Evolutionary conservation across 2,888 invertebrate genomes (phyloP), one percentile per base, ranked within the genome.

Genomic region (Phlogophora meticulosa): DNA sequence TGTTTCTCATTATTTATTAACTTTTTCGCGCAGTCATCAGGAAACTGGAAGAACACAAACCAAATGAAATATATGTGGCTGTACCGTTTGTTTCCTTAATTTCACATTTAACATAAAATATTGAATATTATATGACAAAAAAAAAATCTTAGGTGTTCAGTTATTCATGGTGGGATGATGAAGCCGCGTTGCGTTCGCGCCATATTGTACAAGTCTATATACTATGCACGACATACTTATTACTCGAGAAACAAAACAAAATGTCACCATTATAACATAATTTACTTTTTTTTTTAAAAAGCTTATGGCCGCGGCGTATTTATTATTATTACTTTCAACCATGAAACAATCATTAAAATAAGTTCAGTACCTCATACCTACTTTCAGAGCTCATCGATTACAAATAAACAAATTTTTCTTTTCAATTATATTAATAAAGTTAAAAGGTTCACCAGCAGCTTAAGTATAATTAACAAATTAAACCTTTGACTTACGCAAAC

Each of bases 111-210:
- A 42, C 11, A 45, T 34, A 7, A 40, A 36, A 11, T 42, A 9
- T 45, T 36, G 17, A 58, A 55, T 53, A 48, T 46, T 46, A 46
- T 48, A 4, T 15, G 3, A 42, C 51, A 59, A 36, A 20, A 34
- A 49, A 22, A 20, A n/a, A n/a, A n/a, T n/a, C 15, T 56, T 28
- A 51, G 10, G 13, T 70, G 70, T 76, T 76, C 60, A 70, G 43
- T 57, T 70, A 70, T 76, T 65, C 60, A 64, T 40, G 24, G 5
- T 36, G 17, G 10, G 24, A 51, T 63, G 1, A 51, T 22, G 36
- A 40, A n/a, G 5, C 10, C 9, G 4, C 7, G 34, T 0, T 22
- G 22, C 10, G 17, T 52, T 57, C 17, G 1, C 9, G 13, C 1
- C 15, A 38, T 56, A 20, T 20, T 9, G 42, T 17, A 9, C 22